Evolutionary conservation across 2,797 vertebrate species (phyloP), one percentile per base, ranked within the genome.

Genomic region (Intellagama lesueurii): DNA sequence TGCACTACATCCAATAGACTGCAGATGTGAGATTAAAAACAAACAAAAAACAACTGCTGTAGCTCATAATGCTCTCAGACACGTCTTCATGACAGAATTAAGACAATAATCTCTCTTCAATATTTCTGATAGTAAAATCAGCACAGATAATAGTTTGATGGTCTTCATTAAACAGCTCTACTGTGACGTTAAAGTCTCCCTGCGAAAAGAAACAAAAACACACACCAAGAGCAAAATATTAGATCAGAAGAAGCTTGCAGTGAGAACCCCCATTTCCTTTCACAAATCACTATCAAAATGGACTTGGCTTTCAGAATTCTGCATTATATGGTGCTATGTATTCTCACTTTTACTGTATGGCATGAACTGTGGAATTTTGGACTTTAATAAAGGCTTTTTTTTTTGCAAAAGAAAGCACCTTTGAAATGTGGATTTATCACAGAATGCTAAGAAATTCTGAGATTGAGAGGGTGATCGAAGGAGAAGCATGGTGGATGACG

Each of bases 141-240:
- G 60, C 64, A 78, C 89, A 90, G 68, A 78, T 11, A 56, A 90
- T n/a, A 49, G 85, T 87, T 28, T 5, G 47, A 26, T 3, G 77
- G 64, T 87, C 64, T 87, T 83, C 79, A 4, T 90, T 90, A 28
- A 83, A 78, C 1, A 90, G 4, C 40, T 90, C n/a, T 8, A 70
- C 70, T 6, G 72, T 82, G 44, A 77, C 0, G 32, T 68, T 26
- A 60, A 87, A 83, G 17, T 87, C 79, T 70, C 89, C 89, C 89
- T 90, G 80, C 44, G 40, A 86, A 9, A 77, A 83, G 68, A 86
- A 1, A 64, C 52, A 56, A 64, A 24, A 30, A 64, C 60, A 64
- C 3, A 64, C 60, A 64, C 22, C n/a, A 64, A 83, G 9, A 64
- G 17, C 78, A 88, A 77, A 76, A 7, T 35, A 49, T 88, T 66